Evolutionary conservation across 2,113 vertebrate species (phyloP).

Genomic region (Solea solea): DNA sequence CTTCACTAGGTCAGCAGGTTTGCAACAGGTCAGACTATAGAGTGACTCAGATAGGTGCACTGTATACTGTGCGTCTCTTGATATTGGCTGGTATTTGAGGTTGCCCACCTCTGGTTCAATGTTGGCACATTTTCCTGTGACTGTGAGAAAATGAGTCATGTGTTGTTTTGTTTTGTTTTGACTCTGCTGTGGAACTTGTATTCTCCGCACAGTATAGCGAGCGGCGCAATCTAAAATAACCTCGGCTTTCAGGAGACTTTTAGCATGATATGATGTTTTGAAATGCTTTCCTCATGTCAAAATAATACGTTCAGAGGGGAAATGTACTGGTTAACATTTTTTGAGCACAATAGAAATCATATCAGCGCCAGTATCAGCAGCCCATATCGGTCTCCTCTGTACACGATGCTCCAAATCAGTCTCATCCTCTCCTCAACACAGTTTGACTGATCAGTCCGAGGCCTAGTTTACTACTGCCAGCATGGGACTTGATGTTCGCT

Average conservation of each 20-base stretch:
- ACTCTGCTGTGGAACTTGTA: conserved; percentile 11
- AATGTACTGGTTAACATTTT: conserved; percentile 2
- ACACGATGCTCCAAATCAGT: conserved; percentile 66
- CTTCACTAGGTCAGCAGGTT: conserved; percentile 56
- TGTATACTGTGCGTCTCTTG: conserved; percentile 15
- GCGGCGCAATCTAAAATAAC: conserved; percentile 21
- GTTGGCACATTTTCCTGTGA: conserved; percentile 15
- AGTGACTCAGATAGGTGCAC: conserved; percentile 40
- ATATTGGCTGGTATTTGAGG: conserved; percentile 18
- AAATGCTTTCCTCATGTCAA: background rate
- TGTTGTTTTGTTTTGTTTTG: conserved; percentile 28
- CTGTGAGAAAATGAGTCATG: conserved; percentile 13
- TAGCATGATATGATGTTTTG: background rate
- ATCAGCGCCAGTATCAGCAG: conserved; percentile 7
- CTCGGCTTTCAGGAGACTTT: conserved; percentile 8
- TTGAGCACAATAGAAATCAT: conserved; percentile 10
- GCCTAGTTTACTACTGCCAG: conserved; percentile 67
- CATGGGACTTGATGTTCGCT: conserved; percentile 65
- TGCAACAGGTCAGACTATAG: conserved; percentile 58
- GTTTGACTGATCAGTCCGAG: conserved; percentile 72
- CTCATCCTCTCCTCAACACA: conserved; percentile 57
- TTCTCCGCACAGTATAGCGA: background rate
- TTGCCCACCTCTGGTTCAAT: conserved; percentile 32
- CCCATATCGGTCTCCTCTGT: conserved; percentile 30
- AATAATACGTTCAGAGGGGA: conserved; percentile 2